phyloP scores from a whole-genome alignment of 2,113 vertebrate genomes.

The Tachuris rubrigastra region DNA sequence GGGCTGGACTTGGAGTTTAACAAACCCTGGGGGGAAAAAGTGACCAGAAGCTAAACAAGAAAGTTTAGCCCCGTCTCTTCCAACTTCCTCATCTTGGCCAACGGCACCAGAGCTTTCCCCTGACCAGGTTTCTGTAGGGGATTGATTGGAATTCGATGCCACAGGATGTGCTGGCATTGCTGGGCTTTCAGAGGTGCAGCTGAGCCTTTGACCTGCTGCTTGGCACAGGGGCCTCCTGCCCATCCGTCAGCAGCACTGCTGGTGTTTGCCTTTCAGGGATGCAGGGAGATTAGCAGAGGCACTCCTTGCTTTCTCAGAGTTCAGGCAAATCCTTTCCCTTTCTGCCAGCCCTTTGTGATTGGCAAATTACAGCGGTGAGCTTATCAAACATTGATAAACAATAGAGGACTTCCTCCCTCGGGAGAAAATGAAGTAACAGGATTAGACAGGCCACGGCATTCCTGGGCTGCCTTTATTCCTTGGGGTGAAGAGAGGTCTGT shows the following conservation, averaged over 20 bases:
- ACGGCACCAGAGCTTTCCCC: neutral
- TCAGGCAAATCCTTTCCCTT: conserved; percentile 38
- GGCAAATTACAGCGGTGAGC: neutral
- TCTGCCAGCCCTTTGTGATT: conserved; percentile 9
- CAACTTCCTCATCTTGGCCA: neutral
- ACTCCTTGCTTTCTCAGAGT: conserved; percentile 12
- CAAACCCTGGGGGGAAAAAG: neutral
- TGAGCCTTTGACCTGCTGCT: neutral
- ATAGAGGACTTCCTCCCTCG: neutral
- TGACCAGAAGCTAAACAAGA: neutral
- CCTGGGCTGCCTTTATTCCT: neutral
- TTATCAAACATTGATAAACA: conserved; percentile 55
- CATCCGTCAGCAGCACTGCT: neutral
- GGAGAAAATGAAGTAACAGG: neutral
- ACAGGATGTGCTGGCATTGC: neutral
- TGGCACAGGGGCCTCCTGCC: neutral
- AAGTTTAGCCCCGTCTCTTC: neutral
- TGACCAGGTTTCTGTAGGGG: neutral
- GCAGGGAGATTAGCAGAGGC: conserved; percentile 11
- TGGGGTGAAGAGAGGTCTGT: neutral
- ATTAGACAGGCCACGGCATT: conserved; percentile 24
- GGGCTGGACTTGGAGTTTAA: neutral
- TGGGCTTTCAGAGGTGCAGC: neutral
- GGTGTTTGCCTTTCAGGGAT: conserved; percentile 1
- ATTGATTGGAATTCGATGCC: neutral